Percentiles rank a stretch among this genome's conserved stretches.
Evolutionary conservation across 2,113 vertebrate genomes (phyloP).

Genomic region (Alces alces): DNA sequence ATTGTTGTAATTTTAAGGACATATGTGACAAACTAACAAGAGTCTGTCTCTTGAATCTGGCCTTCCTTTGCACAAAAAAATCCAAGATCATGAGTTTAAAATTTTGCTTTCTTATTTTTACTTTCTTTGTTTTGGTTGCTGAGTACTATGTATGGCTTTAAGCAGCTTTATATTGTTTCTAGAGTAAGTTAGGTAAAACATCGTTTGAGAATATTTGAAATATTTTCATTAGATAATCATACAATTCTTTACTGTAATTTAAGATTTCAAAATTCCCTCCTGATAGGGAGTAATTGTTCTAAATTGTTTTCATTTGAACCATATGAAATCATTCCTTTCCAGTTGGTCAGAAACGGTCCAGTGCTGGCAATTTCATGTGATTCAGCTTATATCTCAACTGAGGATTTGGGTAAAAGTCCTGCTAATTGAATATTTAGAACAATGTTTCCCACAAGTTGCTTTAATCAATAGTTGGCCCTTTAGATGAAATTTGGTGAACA

Average conservation of each 20-base stretch:
- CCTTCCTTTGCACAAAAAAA: background rate
- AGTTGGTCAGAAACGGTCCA: background rate
- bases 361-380: background rate
- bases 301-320: background rate
- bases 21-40: background rate
- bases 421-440: background rate
- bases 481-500: background rate
- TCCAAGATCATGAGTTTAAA: background rate
- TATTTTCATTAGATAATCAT: background rate
- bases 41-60: background rate
- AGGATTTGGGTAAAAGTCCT: background rate
- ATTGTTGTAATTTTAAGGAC: background rate
- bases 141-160: background rate
- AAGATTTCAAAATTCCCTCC: slow-evolving; percentile 9
- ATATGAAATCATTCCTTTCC: background rate
- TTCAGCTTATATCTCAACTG: background rate
- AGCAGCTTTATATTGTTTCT: background rate
- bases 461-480: background rate
- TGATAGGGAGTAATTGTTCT: background rate
- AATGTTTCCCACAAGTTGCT: background rate
- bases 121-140: background rate
- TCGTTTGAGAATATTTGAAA: background rate
- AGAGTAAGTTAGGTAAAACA: background rate
- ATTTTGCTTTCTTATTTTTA: background rate
- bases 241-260: background rate